Evolutionary conservation across 2,888 invertebrate genomes (phyloP).

Genomic region (Cerastis leucographa): DNA sequence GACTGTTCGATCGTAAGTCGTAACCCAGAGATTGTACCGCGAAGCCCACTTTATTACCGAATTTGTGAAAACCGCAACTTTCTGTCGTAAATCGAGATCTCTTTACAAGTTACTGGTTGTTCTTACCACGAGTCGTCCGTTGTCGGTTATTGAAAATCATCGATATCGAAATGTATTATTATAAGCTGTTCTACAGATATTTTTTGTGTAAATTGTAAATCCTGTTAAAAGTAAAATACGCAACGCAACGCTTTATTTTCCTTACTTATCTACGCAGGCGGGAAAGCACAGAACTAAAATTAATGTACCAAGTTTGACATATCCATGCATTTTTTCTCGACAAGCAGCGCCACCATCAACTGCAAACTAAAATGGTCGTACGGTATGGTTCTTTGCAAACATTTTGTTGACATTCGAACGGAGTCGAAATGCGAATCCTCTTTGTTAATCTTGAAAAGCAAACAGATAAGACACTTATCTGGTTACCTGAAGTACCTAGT

Average conservation of each 20-base stretch:
- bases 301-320: background rate
- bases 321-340: background rate
- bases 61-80: constrained; percentile 77
- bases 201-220: background rate
- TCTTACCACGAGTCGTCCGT: constrained; percentile 44
- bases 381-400: background rate
- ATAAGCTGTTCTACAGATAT: background rate
- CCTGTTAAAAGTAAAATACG: background rate
- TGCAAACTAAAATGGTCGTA: background rate
- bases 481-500: background rate
- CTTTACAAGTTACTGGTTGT: constrained; percentile 69
- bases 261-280: background rate
- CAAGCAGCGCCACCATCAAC: background rate
- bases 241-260: background rate
- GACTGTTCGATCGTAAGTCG: constrained; percentile 57
- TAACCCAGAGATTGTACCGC: constrained; percentile 66
- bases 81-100: constrained; percentile 78
- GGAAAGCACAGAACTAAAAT: background rate
- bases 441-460: background rate
- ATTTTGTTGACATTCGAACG: background rate
- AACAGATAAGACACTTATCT: background rate
- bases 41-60: constrained; percentile 68
- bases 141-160: background rate
- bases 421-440: background rate
- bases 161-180: background rate